Evolutionary conservation across 2,888 invertebrate genomes (phyloP), one percentile per base, ranked within the genome.

Genomic region (Harpalus rufipes): DNA sequence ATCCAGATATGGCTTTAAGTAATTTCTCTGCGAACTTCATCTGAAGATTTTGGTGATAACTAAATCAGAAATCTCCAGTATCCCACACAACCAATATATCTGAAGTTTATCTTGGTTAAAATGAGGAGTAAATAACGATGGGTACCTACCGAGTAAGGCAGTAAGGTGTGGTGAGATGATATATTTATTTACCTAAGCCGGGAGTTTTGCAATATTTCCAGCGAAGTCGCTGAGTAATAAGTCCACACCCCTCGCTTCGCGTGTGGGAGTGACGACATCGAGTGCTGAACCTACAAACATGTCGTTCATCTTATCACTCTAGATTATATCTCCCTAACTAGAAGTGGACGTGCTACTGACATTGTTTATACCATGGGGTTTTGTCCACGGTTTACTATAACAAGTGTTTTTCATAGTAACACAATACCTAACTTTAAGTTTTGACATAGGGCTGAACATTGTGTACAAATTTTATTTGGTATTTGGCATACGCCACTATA

Each of bases 261-360:
- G 72, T 18, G 72, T 74, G 21, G 72, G 72, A 74, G 72, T 74
- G 72, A 74, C 72, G 72, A 44, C 72, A 41, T 41, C 72, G 41
- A 74, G 41, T 41, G 18, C 68, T 74, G 72, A 10, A 74, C 72
- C 14, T 74, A 74, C 72, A 74, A 63, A 74, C 44, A 74, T 74
- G 72, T 44, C 72, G 72, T 74, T 18, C 44, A 74, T 74, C 72
- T 74, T 74, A 74, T 74, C 72, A 74, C 41, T n/a, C 18, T 7
- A 74, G 72, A 74, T 74, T 44, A 74, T 74, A 74, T 74, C 72
- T 74, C 44, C 16, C 44, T 74, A 74, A 14, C 68, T 68, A n/a
- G 32, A 68, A n/a, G n/a, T 68, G 68, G n/a, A 25, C 39, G 32
- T 39, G 68, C 68, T 39, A n/a, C 32, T 68, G 68, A 7, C n/a